A percentile compares a stretch with the other conserved stretches of the same genome.
These are phyloP conservation scores for Chrosomus eos DNA, from an alignment of 2,797 vertebrate species.

Conservation along the genomic window DNA sequence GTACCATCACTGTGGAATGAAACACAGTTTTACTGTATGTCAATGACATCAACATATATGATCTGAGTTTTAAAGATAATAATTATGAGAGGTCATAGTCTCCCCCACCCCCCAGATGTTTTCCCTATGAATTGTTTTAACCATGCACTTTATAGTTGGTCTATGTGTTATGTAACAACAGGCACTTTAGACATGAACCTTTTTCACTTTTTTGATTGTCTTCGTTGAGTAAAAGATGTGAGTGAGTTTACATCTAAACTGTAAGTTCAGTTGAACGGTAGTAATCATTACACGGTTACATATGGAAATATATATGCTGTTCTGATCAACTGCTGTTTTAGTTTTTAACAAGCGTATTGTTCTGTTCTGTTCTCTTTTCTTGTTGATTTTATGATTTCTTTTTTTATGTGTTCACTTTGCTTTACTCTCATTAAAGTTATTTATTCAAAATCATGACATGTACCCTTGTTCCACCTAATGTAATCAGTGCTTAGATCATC, in stretches of 20 bases:
- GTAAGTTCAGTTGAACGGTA: conserved; percentile 28
- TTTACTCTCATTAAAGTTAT: conserved; percentile 57
- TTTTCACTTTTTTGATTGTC: conserved; percentile 15
- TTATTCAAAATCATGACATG: conserved; percentile 59
- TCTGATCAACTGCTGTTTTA: neutral
- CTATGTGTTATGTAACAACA: conserved; percentile 42
- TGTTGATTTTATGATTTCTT: conserved; percentile 64
- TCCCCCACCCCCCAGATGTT: conserved; percentile 1
- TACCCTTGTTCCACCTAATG: conserved; percentile 52
- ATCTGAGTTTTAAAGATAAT: conserved; percentile 26
- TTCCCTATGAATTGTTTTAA: conserved; percentile 44
- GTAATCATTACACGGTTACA: conserved; percentile 56
- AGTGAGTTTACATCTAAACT: neutral
- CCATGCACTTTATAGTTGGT: conserved; percentile 55
- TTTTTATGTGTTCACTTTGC: conserved; percentile 65
- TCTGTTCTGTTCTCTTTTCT: neutral
- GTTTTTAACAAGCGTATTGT: neutral
- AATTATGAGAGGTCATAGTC: neutral
- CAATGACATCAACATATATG: conserved; percentile 28
- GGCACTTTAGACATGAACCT: conserved; percentile 43
- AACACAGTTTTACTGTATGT: neutral
- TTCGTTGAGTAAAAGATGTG: conserved; percentile 18
- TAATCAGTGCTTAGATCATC: neutral
- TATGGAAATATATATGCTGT: conserved; percentile 44
- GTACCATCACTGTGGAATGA: conserved; percentile 41